Conservation (phyloP, 1,140 invertebrate genomes). For the Dreissena polymorpha region DNA sequence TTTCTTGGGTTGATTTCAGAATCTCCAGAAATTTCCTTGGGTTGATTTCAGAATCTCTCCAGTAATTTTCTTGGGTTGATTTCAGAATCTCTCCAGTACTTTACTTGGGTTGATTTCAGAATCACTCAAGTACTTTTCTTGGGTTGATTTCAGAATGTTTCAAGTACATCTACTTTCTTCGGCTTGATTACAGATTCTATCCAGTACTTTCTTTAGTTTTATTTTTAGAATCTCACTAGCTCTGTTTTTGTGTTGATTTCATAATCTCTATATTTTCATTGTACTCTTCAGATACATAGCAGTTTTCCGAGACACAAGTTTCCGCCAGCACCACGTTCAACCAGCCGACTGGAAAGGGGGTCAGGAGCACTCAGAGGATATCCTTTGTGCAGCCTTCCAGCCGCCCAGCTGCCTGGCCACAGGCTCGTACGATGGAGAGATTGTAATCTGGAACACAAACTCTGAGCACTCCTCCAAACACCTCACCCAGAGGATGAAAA, state of each 20-base stretch:
- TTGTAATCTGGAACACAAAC: slow-evolving; percentile 86
- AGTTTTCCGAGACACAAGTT: slow-evolving; percentile 74
- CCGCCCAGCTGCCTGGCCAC: slow-evolving; percentile 86
- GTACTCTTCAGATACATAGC: slow-evolving; percentile 71
- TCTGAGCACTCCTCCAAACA: slow-evolving; percentile 74
- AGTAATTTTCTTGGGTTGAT: no score
- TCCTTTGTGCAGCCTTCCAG: slow-evolving; percentile 83
- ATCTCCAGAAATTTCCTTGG: no score
- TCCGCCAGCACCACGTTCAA: slow-evolving; percentile 74
- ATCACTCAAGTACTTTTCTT: no score
- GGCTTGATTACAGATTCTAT: no score
- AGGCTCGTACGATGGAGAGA: slow-evolving; percentile 86
- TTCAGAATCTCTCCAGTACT: no score
- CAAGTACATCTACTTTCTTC: no score
- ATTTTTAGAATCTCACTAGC: no score
- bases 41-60: no score
- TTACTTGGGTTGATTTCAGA: no score
- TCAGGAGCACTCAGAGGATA: slow-evolving; percentile 86
- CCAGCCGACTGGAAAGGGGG: slow-evolving; percentile 78
- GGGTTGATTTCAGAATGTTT: no score
- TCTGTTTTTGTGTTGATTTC: neutral
- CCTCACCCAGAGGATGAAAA: slow-evolving; percentile 67
- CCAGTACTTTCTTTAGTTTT: no score
- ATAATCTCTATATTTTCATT: neutral
- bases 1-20: no score